A percentile compares a stretch with the other conserved stretches of the same genome.
Conservation (phyloP, 2,113 vertebrate genomes). For the Nettapus auritus region DNA sequence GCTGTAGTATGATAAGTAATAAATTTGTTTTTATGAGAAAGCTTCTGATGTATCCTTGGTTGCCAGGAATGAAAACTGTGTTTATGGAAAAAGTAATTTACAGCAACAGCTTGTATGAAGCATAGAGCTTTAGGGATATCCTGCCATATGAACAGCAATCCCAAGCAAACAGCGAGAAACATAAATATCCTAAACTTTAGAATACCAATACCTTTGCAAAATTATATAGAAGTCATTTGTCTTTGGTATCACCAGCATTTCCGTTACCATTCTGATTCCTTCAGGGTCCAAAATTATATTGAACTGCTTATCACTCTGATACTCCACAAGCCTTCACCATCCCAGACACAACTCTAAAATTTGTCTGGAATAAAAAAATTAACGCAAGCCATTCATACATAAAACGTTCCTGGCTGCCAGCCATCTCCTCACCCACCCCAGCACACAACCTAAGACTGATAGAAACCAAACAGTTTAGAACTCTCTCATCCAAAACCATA, state of each 20-base stretch:
- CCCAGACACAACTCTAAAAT: neutral
- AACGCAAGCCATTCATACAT: neutral
- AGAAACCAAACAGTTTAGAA: neutral
- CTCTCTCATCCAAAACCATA: neutral
- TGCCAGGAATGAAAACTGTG: neutral
- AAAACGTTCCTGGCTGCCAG: neutral
- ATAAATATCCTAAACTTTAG: neutral
- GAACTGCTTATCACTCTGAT: neutral
- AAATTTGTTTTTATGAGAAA: conserved; percentile 24
- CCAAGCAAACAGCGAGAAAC: neutral
- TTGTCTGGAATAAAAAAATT: neutral
- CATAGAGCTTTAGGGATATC: neutral
- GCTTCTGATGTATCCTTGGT: neutral
- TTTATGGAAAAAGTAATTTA: conserved; percentile 12
- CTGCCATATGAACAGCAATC: neutral
- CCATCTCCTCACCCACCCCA: neutral
- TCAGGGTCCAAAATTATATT: neutral
- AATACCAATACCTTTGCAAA: neutral
- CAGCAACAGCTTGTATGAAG: neutral
- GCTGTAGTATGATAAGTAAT: neutral
- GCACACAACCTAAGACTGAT: rapidly evolving
- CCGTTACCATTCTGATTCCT: neutral
- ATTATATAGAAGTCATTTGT: neutral
- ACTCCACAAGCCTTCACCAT: neutral
- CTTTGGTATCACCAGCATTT: neutral